Conservation (phyloP, 1,140 invertebrate genomes). For the Idris sp. region DNA sequence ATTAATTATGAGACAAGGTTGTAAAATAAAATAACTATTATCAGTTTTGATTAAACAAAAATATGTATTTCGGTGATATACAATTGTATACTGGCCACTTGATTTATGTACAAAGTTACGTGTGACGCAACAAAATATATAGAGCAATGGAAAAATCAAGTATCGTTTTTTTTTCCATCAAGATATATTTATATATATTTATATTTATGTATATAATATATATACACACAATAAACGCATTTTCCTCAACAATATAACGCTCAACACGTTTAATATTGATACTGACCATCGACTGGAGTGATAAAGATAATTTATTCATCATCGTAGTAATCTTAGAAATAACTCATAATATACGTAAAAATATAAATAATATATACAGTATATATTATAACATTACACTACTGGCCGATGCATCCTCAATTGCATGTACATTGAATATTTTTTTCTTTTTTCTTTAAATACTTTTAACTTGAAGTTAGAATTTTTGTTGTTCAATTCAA, state of each 20-base stretch:
- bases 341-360: slow-evolving; percentile 40
- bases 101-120: slow-evolving; percentile 59
- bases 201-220: slow-evolving; percentile 23
- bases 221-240: slow-evolving; percentile 36
- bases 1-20: too few relatives aligned
- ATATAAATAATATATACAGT: slow-evolving; percentile 62
- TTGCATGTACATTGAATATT: slow-evolving; percentile 49
- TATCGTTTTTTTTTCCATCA: slow-evolving; percentile 44
- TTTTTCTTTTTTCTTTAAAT: too few relatives aligned
- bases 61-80: slow-evolving; percentile 70
- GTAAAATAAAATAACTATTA: too few relatives aligned
- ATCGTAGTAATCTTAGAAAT: slow-evolving; percentile 29
- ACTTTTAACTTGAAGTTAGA: too few relatives aligned
- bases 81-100: slow-evolving; percentile 69
- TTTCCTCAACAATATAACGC: slow-evolving; percentile 33
- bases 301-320: slow-evolving; percentile 26
- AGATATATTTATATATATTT: slow-evolving; percentile 45
- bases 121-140: slow-evolving; percentile 37
- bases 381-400: slow-evolving; percentile 63
- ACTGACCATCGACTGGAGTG: slow-evolving; percentile 39
- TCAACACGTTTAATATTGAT: slow-evolving; percentile 27
- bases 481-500: too few relatives aligned
- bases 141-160: slow-evolving; percentile 44
- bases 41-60: slow-evolving; percentile 71
- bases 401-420: slow-evolving; percentile 63